These are phyloP conservation scores for Alouatta caraya DNA, from an alignment of 2,797 vertebrate genomes.

Conservation along the genomic window DNA sequence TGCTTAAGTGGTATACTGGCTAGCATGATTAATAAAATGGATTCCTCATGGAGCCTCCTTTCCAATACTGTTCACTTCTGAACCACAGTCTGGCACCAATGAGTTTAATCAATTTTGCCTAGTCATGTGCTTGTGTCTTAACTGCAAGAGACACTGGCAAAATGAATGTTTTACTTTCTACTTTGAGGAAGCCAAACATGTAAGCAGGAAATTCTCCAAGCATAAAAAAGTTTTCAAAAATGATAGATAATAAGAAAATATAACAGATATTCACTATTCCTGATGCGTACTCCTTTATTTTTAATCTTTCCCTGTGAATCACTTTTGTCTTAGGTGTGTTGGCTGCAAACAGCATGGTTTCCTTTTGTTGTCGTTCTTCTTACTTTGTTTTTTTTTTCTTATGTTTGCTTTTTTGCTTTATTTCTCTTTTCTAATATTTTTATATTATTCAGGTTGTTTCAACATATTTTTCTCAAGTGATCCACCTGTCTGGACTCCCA, in stretches of 20 bases:
- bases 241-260: background rate
- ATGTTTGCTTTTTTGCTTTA: background rate
- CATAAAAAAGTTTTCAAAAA: background rate
- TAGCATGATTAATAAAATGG: background rate
- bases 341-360: background rate
- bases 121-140: background rate
- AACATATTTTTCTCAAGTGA: background rate
- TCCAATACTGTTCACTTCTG: background rate
- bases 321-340: background rate
- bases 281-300: background rate
- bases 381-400: background rate
- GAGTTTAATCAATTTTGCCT: background rate
- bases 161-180: background rate
- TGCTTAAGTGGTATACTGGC: background rate
- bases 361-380: background rate
- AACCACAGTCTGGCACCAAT: background rate
- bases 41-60: background rate
- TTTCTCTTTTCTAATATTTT: background rate
- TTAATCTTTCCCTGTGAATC: background rate
- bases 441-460: background rate
- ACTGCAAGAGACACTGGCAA: background rate
- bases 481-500: background rate
- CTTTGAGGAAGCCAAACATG: background rate
- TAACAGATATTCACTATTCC: background rate
- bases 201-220: background rate